A percentile compares a stretch with the other conserved stretches of the same genome.
Conservation (phyloP, 2,797 vertebrate genomes). For the Amblyraja radiata region DNA sequence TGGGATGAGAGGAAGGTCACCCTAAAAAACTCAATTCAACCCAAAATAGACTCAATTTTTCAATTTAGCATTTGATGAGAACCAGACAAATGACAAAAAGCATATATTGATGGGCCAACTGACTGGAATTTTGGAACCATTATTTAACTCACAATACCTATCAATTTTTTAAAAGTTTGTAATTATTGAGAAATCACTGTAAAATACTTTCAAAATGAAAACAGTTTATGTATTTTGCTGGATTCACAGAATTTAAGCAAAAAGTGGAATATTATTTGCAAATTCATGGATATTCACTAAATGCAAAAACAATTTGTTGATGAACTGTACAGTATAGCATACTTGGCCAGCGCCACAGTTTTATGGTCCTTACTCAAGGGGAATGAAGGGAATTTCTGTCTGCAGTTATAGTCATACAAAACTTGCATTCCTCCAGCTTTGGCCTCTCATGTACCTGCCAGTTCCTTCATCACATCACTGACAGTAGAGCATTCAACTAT, state of each 20-base stretch:
- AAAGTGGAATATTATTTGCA: neutral
- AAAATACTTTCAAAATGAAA: neutral
- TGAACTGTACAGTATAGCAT: neutral
- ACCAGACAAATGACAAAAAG: neutral
- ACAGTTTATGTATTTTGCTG: constrained; percentile 14
- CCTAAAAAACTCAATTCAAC: too few relatives aligned
- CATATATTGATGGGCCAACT: neutral
- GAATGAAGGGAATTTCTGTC: neutral
- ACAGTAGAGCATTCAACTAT: too few relatives aligned
- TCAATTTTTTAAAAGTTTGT: neutral
- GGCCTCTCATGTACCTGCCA: neutral
- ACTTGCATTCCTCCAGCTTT: neutral
- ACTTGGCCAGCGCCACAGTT: too few relatives aligned
- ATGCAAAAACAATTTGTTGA: neutral
- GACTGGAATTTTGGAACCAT: neutral
- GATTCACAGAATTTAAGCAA: neutral
- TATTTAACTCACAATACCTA: neutral
- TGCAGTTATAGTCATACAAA: neutral
- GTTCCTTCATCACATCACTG: neutral
- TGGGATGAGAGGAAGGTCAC: too few relatives aligned
- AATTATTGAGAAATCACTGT: neutral
- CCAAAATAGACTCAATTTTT: too few relatives aligned
- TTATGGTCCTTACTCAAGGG: neutral
- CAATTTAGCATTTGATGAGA: neutral
- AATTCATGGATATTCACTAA: neutral